These are phyloP conservation scores for Meliscaeva auricollis DNA, from an alignment of 2,888 invertebrate genomes.

Conservation along the genomic window DNA sequence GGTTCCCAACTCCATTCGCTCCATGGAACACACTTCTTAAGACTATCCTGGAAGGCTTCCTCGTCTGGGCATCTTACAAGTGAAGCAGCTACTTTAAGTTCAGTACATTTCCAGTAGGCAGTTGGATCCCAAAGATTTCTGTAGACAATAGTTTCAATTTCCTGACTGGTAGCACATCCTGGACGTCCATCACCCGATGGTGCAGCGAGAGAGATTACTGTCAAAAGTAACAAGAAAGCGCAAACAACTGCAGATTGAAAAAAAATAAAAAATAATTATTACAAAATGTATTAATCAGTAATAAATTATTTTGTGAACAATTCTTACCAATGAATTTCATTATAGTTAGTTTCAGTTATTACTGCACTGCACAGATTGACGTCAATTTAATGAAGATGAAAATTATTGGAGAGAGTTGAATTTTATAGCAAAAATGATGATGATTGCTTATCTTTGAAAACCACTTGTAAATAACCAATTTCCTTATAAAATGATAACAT, in stretches of 20 bases:
- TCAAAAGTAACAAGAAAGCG: not conserved
- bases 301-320: not conserved
- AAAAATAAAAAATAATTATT: too few relatives aligned
- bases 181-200: slow-evolving; percentile 78
- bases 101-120: slow-evolving; percentile 79
- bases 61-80: slow-evolving; percentile 76
- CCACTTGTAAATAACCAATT: not conserved
- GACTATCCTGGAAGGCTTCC: slow-evolving; percentile 77
- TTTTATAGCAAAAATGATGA: slow-evolving; percentile 10
- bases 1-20: slow-evolving; percentile 79
- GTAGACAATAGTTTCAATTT: slow-evolving; percentile 77
- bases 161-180: slow-evolving; percentile 78
- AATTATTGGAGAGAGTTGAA: not conserved
- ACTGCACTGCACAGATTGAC: not conserved
- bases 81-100: slow-evolving; percentile 77
- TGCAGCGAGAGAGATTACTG: not conserved
- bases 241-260: not conserved
- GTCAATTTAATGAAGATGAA: not conserved
- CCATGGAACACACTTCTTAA: slow-evolving; percentile 79
- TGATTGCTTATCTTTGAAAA: not conserved
- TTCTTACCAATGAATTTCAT: slow-evolving; percentile 13
- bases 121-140: slow-evolving; percentile 80
- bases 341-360: not conserved
- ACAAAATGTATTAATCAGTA: not conserved
- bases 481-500: slow-evolving; percentile 1